Evolutionary conservation across 2,113 vertebrate genomes (phyloP).

Genomic region (Eubucco bourcierii): DNA sequence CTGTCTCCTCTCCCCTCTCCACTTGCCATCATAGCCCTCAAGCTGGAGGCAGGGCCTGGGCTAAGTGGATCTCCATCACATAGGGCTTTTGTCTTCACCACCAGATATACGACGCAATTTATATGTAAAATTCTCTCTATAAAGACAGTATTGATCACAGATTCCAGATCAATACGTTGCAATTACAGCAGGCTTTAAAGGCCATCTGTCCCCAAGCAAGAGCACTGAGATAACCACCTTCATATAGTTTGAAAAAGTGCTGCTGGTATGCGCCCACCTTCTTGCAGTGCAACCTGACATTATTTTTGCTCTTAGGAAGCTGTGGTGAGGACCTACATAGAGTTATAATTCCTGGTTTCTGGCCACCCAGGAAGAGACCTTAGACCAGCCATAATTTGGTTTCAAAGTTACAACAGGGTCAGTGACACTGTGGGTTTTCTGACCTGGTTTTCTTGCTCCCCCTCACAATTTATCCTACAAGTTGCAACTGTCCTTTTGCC

Average conservation of each 20-base stretch:
- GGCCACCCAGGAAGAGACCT: not conserved
- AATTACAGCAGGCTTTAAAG: constrained; percentile 61
- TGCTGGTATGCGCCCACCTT: not conserved
- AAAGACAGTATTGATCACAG: constrained; percentile 68
- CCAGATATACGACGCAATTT: constrained; percentile 68
- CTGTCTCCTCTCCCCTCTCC: not conserved
- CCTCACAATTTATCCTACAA: not conserved
- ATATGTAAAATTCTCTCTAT: constrained; percentile 68
- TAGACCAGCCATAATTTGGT: not conserved
- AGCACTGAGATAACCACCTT: not conserved
- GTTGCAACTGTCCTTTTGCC: not conserved
- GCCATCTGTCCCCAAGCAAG: constrained; percentile 50
- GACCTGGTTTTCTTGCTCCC: not conserved
- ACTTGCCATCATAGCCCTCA: fast-evolving
- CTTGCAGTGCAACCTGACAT: not conserved
- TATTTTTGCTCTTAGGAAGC: not conserved
- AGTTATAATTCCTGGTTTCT: not conserved
- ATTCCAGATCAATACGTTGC: constrained; percentile 59
- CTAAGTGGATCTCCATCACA: not conserved
- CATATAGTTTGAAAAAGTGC: not conserved
- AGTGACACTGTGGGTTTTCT: not conserved
- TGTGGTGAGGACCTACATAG: not conserved
- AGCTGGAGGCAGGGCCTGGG: not conserved
- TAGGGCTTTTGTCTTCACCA: constrained; percentile 13
- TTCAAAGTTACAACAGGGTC: not conserved